phyloP scores from a whole-genome alignment of 2,888 invertebrate species.

The Odontothrips loti region DNA sequence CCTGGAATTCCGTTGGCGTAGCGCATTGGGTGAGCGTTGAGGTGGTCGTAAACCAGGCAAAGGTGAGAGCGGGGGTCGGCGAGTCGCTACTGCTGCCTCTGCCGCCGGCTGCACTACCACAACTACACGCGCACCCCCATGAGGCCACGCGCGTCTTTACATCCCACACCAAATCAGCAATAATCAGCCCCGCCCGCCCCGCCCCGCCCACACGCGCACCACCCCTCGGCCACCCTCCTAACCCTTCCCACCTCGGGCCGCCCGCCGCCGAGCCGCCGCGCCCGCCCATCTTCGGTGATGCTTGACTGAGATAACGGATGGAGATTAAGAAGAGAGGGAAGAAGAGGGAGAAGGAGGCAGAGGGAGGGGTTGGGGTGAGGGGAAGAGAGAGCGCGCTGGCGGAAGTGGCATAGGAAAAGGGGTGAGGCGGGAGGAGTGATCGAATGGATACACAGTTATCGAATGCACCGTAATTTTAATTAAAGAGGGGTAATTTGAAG shows the following conservation, averaged over 20 bases:
- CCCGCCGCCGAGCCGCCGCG: no score
- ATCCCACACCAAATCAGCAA: constrained; percentile 26
- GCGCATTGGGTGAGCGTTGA: no score
- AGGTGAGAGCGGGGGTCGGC: no score
- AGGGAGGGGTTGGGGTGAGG: background rate
- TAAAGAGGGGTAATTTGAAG: constrained; percentile 23
- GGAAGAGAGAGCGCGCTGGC: background rate
- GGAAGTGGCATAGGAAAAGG: background rate
- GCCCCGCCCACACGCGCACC: background rate
- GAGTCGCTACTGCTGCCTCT: no score
- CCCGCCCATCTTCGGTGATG: constrained; percentile 14
- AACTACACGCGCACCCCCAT: no score
- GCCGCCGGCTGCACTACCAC: no score
- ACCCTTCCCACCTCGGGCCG: background rate
- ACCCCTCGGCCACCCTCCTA: background rate
- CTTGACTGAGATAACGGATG: constrained; percentile 26
- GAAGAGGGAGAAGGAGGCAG: background rate
- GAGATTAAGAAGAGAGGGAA: constrained; percentile 20
- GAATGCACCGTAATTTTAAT: constrained; percentile 24
- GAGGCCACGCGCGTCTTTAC: background rate
- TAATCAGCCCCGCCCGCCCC: background rate
- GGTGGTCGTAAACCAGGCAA: no score
- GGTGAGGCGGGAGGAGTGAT: background rate
- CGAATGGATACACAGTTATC: constrained; percentile 22
- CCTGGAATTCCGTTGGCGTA: no score